Evolutionary conservation across 2,888 invertebrate species (phyloP), one percentile per base, ranked within the genome.

Genomic region (Trissolcus brochymenae): DNA sequence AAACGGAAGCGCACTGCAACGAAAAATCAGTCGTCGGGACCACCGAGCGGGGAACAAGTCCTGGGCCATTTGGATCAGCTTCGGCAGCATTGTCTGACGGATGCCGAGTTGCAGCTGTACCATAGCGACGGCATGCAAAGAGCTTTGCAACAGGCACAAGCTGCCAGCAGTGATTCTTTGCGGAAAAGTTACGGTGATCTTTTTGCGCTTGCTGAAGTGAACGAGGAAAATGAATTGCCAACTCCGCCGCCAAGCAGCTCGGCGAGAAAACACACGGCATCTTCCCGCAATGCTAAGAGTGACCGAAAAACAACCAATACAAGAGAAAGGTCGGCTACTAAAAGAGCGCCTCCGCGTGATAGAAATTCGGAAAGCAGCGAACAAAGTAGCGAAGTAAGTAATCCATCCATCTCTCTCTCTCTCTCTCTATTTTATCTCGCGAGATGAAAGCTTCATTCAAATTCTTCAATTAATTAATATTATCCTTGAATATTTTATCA

Each of bases 51-150:
- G 59, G 96, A 96, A 90, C 94, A 95, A 90, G 95, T 98, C 79
- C 91, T 99, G 83, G 94, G 95, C 72, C 98, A 99, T 90, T 92
- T 99, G 86, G 98, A 98, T 89, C 95, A 95, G 90, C 93, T 98
- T 91, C 91, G 97, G 86, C 91, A 94, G 81, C 93, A 93, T 86
- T 95, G 95, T 86, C 91, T 92, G 76, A 83, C 86, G 9, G 84
- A 87, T 73, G 79, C 88, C 73, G 86, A 89, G 80, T 75, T 88
- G n/a, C 89, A 89, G 70, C 93, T 98, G 86, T 96, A 96, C 89
- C 95, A 95, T 81, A 93, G 95, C 90, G 97, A 97, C 88, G 93
- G 94, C 83, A 95, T 98, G 93, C 98, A 97, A 89, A 93, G 95
- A 86, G 96, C 98, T 51, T 50, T 98, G 80, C 95, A 96, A 85